Conservation (phyloP, 2,888 invertebrate genomes). For the Sacculina carcini region DNA sequence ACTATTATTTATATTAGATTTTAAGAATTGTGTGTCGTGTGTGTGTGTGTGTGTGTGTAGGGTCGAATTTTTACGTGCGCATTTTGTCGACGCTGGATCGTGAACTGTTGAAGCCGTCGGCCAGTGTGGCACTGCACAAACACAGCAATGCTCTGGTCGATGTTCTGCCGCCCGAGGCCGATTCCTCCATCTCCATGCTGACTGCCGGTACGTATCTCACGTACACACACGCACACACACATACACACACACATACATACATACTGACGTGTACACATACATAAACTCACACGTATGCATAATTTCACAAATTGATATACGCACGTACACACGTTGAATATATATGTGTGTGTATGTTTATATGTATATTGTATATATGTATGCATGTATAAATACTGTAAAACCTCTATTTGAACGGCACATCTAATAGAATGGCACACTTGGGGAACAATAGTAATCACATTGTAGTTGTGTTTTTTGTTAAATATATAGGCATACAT, state of each 20-base stretch:
- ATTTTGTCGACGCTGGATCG: conserved; percentile 94
- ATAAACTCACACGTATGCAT: not conserved
- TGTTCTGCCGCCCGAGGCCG: conserved; percentile 94
- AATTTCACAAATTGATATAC: not conserved
- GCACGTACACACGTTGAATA: not conserved
- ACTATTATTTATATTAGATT: not conserved
- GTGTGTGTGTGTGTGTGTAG: conserved; percentile 22
- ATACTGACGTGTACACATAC: conserved; percentile 5
- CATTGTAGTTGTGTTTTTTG: no score
- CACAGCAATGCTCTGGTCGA: conserved; percentile 99
- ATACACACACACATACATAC: conserved; percentile 5
- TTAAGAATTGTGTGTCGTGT: no score
- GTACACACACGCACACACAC: conserved; percentile 5
- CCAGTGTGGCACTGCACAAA: conserved; percentile 93
- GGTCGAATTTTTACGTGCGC: conserved; percentile 96
- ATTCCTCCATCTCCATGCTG: conserved; percentile 95
- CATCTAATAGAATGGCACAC: no score
- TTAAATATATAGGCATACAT: no score
- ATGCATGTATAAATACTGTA: conserved; percentile 4
- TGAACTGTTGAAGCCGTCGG: conserved; percentile 86
- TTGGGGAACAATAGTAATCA: not conserved
- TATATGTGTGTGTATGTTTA: not conserved
- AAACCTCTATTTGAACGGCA: no score
- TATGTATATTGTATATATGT: conserved; percentile 3
- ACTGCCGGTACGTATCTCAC: conserved; percentile 37